Evolutionary conservation across 2,113 vertebrate genomes (phyloP).

Genomic region (Vicugna pacos): DNA sequence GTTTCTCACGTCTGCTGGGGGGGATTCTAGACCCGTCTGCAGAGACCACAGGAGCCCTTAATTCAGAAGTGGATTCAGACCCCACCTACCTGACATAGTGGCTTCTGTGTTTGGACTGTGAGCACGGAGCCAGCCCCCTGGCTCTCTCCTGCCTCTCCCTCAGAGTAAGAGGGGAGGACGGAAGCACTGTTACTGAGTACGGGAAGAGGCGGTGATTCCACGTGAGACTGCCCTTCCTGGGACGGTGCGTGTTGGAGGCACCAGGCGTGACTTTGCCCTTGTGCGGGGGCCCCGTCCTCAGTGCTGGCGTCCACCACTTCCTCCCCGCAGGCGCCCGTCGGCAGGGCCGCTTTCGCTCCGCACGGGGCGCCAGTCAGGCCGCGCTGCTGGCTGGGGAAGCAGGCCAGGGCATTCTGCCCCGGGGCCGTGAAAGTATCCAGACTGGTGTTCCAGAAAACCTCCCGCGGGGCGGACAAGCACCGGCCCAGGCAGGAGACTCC

Average conservation of each 20-base stretch:
- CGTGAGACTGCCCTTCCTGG: not conserved
- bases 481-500: not conserved
- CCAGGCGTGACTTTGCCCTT: not conserved
- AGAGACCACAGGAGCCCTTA: not conserved
- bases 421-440: not conserved
- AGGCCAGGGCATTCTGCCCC: not conserved
- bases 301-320: not conserved
- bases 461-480: too few relatives aligned
- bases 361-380: not conserved
- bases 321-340: not conserved
- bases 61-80: not conserved
- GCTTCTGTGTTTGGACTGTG: not conserved
- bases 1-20: not conserved
- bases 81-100: not conserved
- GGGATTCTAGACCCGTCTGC: not conserved
- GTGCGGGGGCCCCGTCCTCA: not conserved
- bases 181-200: not conserved
- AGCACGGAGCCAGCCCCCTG: not conserved
- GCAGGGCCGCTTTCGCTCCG: not conserved
- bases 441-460: not conserved
- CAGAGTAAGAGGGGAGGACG: not conserved
- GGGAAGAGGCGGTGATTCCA: not conserved
- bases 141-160: not conserved
- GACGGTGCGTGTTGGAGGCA: not conserved
- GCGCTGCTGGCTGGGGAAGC: not conserved